These are phyloP conservation scores for Chymomyza fuscimana DNA, from an alignment of 2,888 invertebrate genomes.

Conservation along the genomic window DNA sequence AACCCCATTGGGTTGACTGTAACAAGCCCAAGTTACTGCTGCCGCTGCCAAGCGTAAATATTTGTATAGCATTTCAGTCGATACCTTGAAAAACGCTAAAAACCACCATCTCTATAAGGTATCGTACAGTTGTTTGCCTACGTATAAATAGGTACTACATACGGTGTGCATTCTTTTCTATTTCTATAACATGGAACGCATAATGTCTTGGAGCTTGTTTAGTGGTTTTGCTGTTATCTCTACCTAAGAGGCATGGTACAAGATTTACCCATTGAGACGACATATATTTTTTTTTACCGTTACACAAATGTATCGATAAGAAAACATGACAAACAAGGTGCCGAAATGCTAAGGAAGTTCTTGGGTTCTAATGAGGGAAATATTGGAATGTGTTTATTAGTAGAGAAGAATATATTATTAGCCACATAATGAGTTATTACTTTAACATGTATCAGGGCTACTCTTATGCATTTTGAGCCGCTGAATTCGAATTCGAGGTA, in stretches of 20 bases:
- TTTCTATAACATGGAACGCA: conserved; percentile 15
- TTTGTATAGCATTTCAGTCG: conserved; percentile 66
- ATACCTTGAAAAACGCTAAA: conserved; percentile 58
- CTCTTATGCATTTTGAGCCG: too few relatives aligned
- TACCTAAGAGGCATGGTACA: conserved; percentile 48
- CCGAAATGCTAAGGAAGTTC: conserved; percentile 15
- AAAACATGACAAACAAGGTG: conserved; percentile 48
- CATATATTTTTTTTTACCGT: conserved; percentile 41
- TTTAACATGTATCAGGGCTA: too few relatives aligned
- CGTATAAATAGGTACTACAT: conserved; percentile 56
- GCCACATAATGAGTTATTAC: too few relatives aligned
- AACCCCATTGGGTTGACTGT: conserved; percentile 21
- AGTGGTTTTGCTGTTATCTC: conserved; percentile 52
- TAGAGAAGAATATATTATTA: neutral
- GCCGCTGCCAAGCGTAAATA: conserved; percentile 54
- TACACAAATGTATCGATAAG: conserved; percentile 54
- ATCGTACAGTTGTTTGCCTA: conserved; percentile 23
- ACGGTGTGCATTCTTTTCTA: conserved; percentile 31
- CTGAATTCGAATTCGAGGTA: too few relatives aligned
- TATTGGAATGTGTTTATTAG: too few relatives aligned
- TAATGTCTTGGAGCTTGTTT: neutral
- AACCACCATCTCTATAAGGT: conserved; percentile 14
- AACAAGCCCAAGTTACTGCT: conserved; percentile 50
- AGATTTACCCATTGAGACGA: conserved; percentile 69
- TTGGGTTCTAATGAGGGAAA: neutral